These are phyloP conservation scores for Phalacrocorax aristotelis DNA, from an alignment of 2,113 vertebrate genomes.

Conservation along the genomic window DNA sequence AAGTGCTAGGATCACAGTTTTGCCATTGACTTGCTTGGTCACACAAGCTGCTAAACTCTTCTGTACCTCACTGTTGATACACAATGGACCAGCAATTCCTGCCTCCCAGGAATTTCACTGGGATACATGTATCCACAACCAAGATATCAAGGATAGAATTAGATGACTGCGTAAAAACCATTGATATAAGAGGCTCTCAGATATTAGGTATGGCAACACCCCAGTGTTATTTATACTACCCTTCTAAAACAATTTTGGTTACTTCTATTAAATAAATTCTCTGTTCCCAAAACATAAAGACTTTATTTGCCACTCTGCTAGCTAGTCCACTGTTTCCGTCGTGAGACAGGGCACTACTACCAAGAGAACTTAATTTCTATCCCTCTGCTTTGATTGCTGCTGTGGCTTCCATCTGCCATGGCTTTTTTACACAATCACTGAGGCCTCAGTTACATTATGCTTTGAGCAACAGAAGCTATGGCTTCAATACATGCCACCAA, in stretches of 20 bases:
- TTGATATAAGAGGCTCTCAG: background rate
- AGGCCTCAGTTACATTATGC: background rate
- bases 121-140: background rate
- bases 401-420: background rate
- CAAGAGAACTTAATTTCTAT: background rate
- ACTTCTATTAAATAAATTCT: background rate
- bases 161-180: background rate
- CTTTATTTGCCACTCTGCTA: background rate
- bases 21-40: background rate
- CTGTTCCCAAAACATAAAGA: background rate
- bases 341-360: background rate
- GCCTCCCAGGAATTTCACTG: background rate
- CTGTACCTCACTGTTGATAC: background rate
- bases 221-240: background rate
- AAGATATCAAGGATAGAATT: background rate
- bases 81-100: background rate
- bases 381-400: background rate
- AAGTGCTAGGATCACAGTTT: background rate
- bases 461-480: background rate
- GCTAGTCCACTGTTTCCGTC: background rate
- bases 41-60: background rate
- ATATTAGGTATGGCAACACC: background rate
- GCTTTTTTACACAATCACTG: background rate
- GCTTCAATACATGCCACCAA: background rate
- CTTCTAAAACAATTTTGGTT: background rate